Base-by-base conservation (phyloP, 2,888 invertebrate species). In the Campaea margaritaria region DNA sequence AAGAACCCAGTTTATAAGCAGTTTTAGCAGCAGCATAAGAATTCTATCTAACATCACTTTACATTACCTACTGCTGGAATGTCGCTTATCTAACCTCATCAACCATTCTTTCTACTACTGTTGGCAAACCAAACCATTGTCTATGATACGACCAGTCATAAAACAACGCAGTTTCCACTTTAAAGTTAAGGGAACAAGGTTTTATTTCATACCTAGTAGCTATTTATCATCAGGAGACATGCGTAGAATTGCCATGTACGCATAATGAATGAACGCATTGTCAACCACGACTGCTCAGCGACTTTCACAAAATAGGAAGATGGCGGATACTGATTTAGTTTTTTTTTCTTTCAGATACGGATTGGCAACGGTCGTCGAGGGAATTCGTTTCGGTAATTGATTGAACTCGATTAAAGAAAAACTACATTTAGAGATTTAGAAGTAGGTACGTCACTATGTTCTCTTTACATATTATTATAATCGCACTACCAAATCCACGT, bases 261-360 rank as follows among this genome's bases (percentile, higher is more conserved):
- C 64, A 75, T 70, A 74, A 74, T 73, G 52, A 74, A 74, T 73
- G 52, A 62, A 67, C 65, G 64, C 65, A 65, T 62, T 68, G 75
- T 66, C 73, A 80, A 74, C 78, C 77, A 79, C 77, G 73, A 76
- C 77, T 68, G 66, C 74, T 31, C 31, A 31, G 69, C 58, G 63
- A 77, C 83, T 84, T 83, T 84, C 83, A 79, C 80, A 73, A 74
- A 70, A 74, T 65, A 63, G 46, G 38, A 38, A 51, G 49, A 61
- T 55, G 45, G 10, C 14, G 16, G 34, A 52, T 47, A 36, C 0
- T 44, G 13, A 48, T 27, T 46, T 55, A 10, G 11, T 47, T 61
- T 51, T 57, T 42, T 60, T 58, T 65, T 62, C 55, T 66, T 63
- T 11, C 57, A 68, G 65, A 51, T 54, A 56, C 10, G 38, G 28